phyloP scores from a whole-genome alignment of 2,797 vertebrate genomes.

The Poecilia picta region DNA sequence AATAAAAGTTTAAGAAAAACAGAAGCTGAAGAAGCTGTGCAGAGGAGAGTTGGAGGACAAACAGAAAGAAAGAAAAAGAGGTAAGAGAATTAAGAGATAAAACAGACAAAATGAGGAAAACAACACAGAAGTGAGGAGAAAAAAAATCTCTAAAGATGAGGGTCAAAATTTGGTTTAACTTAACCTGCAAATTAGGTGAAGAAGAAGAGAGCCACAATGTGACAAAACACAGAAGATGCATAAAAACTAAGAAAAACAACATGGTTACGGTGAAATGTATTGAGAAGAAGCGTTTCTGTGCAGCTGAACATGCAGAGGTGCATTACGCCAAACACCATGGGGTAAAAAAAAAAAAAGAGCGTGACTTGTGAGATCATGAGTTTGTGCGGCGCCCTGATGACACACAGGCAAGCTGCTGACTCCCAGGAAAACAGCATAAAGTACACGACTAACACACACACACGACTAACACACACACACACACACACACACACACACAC shows the following conservation, averaged over 20 bases:
- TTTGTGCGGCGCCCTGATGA: slow-evolving; percentile 7
- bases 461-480: too few relatives aligned
- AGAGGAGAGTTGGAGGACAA: slow-evolving; percentile 2
- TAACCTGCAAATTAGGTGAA: background rate
- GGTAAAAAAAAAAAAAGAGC: background rate
- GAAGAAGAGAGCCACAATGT: background rate
- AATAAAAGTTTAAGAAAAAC: background rate
- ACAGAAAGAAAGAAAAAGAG: background rate
- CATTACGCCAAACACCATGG: background rate
- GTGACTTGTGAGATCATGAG: background rate
- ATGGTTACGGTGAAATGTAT: background rate
- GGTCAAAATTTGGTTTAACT: background rate
- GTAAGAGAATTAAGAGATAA: background rate
- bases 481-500: background rate
- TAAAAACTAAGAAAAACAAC: background rate
- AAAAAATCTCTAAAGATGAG: background rate
- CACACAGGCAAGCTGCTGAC: slow-evolving; percentile 32
- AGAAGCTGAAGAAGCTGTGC: background rate
- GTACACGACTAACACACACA: background rate
- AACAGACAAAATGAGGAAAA: background rate
- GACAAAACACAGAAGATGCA: background rate
- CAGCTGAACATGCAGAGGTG: background rate
- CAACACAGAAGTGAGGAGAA: background rate
- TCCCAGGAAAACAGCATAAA: background rate
- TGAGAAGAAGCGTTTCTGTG: background rate